Conservation (phyloP, 2,113 vertebrate species). For the Empidonax alnorum region DNA sequence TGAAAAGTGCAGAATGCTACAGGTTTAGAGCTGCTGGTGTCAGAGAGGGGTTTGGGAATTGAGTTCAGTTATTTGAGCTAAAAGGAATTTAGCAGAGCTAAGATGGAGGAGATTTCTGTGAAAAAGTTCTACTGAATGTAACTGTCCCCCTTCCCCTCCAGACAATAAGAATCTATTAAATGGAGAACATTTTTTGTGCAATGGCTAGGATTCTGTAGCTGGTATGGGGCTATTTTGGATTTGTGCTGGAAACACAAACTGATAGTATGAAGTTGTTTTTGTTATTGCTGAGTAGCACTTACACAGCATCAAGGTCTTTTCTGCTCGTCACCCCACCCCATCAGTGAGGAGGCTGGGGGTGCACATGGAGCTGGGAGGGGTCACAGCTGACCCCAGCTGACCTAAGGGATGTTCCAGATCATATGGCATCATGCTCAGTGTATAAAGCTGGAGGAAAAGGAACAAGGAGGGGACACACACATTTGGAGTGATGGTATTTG, state of each 20-base stretch:
- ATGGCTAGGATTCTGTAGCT: neutral
- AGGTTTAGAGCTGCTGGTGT: neutral
- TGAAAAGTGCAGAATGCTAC: neutral
- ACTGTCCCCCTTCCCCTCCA: neutral
- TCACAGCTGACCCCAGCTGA: neutral
- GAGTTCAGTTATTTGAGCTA: neutral
- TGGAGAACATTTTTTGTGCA: neutral
- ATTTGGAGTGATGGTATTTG: neutral
- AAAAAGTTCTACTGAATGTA: neutral
- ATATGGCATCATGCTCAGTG: rapidly evolving
- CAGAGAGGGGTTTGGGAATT: neutral
- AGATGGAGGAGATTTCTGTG: neutral
- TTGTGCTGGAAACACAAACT: neutral
- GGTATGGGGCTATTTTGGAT: neutral
- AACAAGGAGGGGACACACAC: neutral
- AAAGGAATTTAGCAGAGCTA: neutral
- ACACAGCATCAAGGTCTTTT: neutral
- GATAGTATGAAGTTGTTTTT: neutral
- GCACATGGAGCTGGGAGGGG: neutral
- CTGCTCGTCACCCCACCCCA: neutral
- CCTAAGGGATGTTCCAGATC: neutral
- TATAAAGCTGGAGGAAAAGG: neutral
- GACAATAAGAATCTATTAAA: neutral
- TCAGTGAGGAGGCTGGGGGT: neutral
- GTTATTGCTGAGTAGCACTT: neutral